Base-by-base conservation (phyloP, 2,113 vertebrate genomes). In the Dunckerocampus dactyliophorus region DNA sequence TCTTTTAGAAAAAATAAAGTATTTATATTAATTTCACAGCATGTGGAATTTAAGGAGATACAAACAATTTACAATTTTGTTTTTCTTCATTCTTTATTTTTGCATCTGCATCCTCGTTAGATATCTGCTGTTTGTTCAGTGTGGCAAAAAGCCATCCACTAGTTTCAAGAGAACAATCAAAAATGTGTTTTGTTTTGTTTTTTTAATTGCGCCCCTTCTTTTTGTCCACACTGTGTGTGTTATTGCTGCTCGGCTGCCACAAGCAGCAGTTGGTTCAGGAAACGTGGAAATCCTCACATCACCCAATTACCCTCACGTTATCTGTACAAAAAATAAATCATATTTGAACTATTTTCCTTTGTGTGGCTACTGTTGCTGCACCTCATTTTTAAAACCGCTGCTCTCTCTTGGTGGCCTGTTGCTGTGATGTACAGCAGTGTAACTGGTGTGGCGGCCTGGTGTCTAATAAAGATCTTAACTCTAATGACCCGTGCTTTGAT, bases 1-100 rank as follows among this genome's bases (percentile, higher is more conserved):
- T 72, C 75, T 89, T 87, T 88, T 54, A 74, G 79, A 62, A 39
- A 2, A 59, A 82, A 77, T 81, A 84, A 28, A 28, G 24, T 90
- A 90, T 91, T 91, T 90, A 90, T 89, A 87, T 85, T 72, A 46
- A 86, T 90, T 91, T 89, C 90, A 89, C 88, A 21, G 31, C 48
- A 48, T 62, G 83, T 90, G 89, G 87, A 85, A 86, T 86, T 85
- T 83, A 77, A 61, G 20, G 76, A 85, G 79, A 65, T 59, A 82
- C 66, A 51, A 87, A 86, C 57, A 70, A 79, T 77, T 80, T 75
- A 79, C 52, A 77, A 51, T 71, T 57, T 67, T 73, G 59, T 74
- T 48, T 49, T 45, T 10, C 12, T 39, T 17, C 12, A 46, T 16
- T 14, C 17, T 52, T 22, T 34, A 34, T 31, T 46, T 55, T 47